Evolutionary conservation across 2,113 vertebrate species (phyloP), one percentile per base, ranked within the genome.

Genomic region (Alaudala cheleensis): DNA sequence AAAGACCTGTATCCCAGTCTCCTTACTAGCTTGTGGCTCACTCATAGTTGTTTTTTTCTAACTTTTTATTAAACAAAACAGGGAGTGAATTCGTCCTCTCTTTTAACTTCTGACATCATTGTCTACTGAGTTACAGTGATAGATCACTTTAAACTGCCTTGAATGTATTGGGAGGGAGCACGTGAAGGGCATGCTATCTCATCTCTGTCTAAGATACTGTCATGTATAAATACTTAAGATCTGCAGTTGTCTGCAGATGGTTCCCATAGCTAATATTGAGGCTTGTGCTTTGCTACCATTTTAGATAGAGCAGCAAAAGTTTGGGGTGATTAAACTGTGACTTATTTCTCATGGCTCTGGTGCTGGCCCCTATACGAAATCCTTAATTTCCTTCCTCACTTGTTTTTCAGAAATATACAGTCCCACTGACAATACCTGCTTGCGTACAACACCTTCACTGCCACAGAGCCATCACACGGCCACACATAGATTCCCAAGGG

Each of bases 351-450:
- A 11, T 25, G 62, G 81, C 56, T 31, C 39, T 0, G 0, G 14
- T 65, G 49, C 42, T 34, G 62, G 66, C 45, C 58, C 33, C 62
- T 3, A 1, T 50, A 50, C 6, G 12, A 72, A 86, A 56, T 18
- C 40, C 93, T 92, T 79, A 86, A 81, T 94, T 95, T 97, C 88
- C 95, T 95, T 94, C 88, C 90, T 78, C 16, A 3, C n/a, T 79
- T 3, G 0, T 37, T 40, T 49, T 87, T 91, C 54, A 73, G 82
- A 81, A 88, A 67, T 25, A 26, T 3, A 12, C 44, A 24, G 49
- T 54, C 29, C 31, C 62, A 25, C 78, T 5, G 47, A 40, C 19
- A 64, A 53, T 53, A 53, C 51, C 49, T 67, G 57, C 54, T 69
- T 76, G 45, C 0, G 0, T 15, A 28, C 61, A 58, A 44, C 28